These are phyloP conservation scores for Enchytraeus crypticus DNA, from an alignment of 2,888 invertebrate species.

Conservation along the genomic window DNA sequence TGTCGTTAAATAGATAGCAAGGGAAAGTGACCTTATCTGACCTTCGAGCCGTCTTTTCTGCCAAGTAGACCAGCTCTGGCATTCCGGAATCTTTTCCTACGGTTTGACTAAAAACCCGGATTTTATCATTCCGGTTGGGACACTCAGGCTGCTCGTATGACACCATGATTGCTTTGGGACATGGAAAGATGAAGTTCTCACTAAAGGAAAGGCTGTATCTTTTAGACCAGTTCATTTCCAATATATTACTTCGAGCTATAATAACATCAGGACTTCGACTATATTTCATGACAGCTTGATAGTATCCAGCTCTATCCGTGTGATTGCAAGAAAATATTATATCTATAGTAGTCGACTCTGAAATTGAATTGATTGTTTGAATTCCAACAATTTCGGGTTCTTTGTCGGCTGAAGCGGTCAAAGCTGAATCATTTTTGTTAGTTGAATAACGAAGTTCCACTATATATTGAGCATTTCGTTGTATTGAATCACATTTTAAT, in stretches of 20 bases:
- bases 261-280: background rate
- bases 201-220: background rate
- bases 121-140: slow-evolving; percentile 4
- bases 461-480: background rate
- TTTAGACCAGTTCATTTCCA: slow-evolving; percentile 7
- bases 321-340: background rate
- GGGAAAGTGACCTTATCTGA: slow-evolving; percentile 17
- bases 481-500: background rate
- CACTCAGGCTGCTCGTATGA: slow-evolving; percentile 7
- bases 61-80: background rate
- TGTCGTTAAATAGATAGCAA: slow-evolving; percentile 33
- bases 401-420: background rate
- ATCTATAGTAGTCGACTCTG: background rate
- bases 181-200: slow-evolving; percentile 2
- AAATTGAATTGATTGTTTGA: background rate
- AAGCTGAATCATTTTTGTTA: background rate
- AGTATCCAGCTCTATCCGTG: slow-evolving; percentile 9
- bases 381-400: background rate
- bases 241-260: slow-evolving; percentile 1
- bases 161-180: background rate
- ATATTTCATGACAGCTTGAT: slow-evolving; percentile 2
- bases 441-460: background rate
- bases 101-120: background rate
- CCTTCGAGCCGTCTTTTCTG: background rate
- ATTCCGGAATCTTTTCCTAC: background rate